Evolutionary conservation across 2,113 vertebrate species (phyloP), one percentile per base, ranked within the genome.

Genomic region (Cynoglossus semilaevis): DNA sequence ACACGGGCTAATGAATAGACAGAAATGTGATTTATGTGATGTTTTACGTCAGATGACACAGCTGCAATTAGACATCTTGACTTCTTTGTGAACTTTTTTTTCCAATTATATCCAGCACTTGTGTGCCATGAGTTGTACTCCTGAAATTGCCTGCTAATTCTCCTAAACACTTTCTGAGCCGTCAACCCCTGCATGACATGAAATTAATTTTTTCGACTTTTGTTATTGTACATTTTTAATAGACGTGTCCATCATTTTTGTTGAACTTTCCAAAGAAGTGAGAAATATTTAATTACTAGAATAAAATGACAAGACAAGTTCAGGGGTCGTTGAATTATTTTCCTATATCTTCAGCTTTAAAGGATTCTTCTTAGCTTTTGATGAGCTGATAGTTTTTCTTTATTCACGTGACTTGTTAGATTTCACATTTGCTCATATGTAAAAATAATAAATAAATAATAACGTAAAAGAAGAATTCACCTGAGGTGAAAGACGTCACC

Each of bases 171-270:
- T 56, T 71, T 76, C 61, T 56, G 65, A 45, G 44, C 64, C 52
- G 65, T 83, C 82, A 82, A 72, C 83, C 77, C 50, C 34, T 72
- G 75, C 63, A 60, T 11, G 66, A 79, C 81, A 77, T 73, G 15
- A 72, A 83, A 84, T 83, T 79, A 67, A 71, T 79, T 75, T 77
- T 67, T 67, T 62, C 47, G 46, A 86, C 82, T 61, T 37, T 15
- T 57, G 51, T 84, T 82, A 74, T 78, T 85, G 68, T 72, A 65
- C 59, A 46, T 70, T 73, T 84, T 87, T 83, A 87, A 88, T 89
- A 51, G 82, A 80, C 70, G 60, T 87, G 85, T 84, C 88, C 61
- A 87, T 89, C 87, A 85, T 51, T 64, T 71, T 76, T 61, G 51
- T 76, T 59, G 49, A 72, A 77, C 75, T 62, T 81, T 63, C 36